phyloP scores from a whole-genome alignment of 2,113 vertebrate species.

The Spheniscus mendiculus region DNA sequence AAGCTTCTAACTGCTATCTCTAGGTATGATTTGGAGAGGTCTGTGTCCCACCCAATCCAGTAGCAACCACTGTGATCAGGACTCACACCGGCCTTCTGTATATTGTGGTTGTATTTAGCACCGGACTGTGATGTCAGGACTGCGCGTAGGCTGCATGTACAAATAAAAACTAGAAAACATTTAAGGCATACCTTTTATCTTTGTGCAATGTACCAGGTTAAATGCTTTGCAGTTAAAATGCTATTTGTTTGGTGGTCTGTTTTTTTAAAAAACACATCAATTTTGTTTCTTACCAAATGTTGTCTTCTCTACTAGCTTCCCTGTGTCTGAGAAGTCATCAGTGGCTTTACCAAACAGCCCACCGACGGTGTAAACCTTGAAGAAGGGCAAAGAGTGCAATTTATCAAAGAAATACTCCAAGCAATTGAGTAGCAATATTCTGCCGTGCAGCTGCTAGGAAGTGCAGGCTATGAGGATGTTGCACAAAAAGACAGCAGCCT shows the following conservation, averaged over 20 bases:
- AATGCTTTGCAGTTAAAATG: neutral
- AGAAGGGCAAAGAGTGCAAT: neutral
- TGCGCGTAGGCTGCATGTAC: neutral
- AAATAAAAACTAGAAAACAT: neutral
- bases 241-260: neutral
- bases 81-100: neutral
- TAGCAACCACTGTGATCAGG: neutral
- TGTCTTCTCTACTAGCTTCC: constrained; percentile 86
- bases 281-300: constrained; percentile 83
- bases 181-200: neutral
- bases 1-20: neutral
- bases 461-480: neutral
- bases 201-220: neutral
- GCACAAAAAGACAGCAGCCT: neutral
- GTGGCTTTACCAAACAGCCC: constrained; percentile 91
- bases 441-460: neutral
- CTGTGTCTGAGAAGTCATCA: constrained; percentile 84
- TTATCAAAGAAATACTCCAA: neutral
- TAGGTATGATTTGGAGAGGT: neutral
- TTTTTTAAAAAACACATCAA: neutral
- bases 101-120: neutral
- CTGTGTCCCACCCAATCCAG: neutral
- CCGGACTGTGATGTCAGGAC: neutral
- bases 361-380: constrained; percentile 86
- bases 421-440: neutral